Evolutionary conservation across 2,113 vertebrate genomes (phyloP).

Genomic region (Acrocephalus arundinaceus): DNA sequence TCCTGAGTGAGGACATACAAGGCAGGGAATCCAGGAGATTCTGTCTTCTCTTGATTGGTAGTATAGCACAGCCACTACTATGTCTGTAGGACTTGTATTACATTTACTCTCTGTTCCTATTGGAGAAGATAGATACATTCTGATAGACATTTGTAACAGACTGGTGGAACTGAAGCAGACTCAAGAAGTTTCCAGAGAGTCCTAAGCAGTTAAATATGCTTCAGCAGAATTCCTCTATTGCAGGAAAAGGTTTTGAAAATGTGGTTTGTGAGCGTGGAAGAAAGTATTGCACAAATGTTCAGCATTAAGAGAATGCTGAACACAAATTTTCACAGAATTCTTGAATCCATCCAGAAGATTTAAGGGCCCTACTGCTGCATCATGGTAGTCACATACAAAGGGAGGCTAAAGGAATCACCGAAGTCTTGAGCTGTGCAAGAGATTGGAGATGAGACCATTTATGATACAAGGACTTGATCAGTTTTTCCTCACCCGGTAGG

Average conservation of each 20-base stretch:
- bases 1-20: background rate
- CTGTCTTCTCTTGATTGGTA: background rate
- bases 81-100: background rate
- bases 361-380: background rate
- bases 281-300: background rate
- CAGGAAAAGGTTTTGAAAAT: background rate
- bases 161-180: background rate
- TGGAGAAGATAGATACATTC: background rate
- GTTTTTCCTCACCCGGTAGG: fast-evolving
- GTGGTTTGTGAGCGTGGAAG: background rate
- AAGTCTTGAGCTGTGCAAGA: background rate
- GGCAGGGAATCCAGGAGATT: background rate
- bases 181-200: background rate
- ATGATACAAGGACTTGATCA: background rate
- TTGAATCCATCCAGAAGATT: background rate
- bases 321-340: background rate
- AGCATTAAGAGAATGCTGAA: background rate
- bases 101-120: background rate
- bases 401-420: background rate
- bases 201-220: background rate
- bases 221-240: background rate
- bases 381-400: background rate
- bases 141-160: background rate
- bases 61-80: background rate
- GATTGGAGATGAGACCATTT: background rate